Conservation (phyloP, 2,113 vertebrate genomes). For the Macquaria ambigua region DNA sequence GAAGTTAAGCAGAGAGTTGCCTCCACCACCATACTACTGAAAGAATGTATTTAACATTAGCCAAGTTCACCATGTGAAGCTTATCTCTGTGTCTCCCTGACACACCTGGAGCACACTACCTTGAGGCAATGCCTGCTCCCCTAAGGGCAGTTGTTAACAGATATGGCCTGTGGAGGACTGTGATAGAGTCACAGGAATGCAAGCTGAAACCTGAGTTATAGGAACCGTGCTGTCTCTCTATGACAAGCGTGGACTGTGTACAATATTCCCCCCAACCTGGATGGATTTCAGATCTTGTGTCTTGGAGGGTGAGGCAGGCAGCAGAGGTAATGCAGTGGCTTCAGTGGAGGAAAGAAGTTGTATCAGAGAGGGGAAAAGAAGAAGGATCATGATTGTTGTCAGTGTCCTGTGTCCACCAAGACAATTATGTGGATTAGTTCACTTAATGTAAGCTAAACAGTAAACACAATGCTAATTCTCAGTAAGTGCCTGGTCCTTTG, state of each 20-base stretch:
- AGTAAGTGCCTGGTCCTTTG: not conserved
- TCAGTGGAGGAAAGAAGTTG: not conserved
- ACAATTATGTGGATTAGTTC: not conserved
- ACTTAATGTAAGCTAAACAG: not conserved
- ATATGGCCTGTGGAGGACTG: conserved; percentile 24
- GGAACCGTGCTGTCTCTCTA: not conserved
- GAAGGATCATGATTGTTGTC: not conserved
- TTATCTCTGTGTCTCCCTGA: not conserved
- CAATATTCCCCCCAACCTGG: not conserved
- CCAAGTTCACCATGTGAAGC: conserved; percentile 21
- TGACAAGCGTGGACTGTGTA: conserved; percentile 11
- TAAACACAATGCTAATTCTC: not conserved
- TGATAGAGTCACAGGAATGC: conserved; percentile 48
- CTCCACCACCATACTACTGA: conserved; percentile 2
- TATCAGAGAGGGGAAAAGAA: not conserved
- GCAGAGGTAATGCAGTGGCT: conserved; percentile 21
- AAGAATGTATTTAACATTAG: not conserved
- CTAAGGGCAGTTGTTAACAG: conserved; percentile 43
- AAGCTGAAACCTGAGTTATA: conserved; percentile 39
- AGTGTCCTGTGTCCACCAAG: not conserved
- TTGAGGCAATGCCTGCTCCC: conserved; percentile 17
- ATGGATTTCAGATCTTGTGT: not conserved
- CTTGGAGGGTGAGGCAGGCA: not conserved
- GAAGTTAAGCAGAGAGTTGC: not conserved
- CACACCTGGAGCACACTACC: conserved; percentile 60